Evolutionary conservation across 2,888 invertebrate genomes (phyloP), one percentile per base, ranked within the genome.

Genomic region (Agapostemon virescens): DNA sequence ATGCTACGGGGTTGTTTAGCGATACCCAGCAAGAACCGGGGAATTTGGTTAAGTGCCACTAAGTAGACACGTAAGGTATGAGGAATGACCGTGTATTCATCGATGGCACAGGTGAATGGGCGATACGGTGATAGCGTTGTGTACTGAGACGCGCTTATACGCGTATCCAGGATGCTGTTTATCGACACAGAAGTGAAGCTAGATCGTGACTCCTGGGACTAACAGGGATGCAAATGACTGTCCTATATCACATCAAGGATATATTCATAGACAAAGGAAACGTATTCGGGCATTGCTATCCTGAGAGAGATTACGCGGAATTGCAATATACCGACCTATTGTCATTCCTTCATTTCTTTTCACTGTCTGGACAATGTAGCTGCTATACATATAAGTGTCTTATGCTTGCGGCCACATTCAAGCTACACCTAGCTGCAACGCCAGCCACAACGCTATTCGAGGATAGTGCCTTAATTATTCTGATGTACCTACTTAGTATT

Each of bases 211-310:
- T 86, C 82, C 64, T 49, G 81, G 79, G 82, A 81, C 81, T 69
- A 82, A 83, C 80, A 75, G 81, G 74, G 82, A 89, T 88, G 89
- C 86, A 86, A 89, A 88, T 86, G 83, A 85, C 82, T 82, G 64
- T 49, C 63, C 80, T 81, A 75, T 70, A 77, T 88, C 83, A 69
- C 83, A 76, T 74, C 72, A 67, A 45, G 76, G 71, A 74, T 77
- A 66, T 71, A 66, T 84, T 79, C 78, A 58, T 74, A 74, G 74
- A 76, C 81, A 84, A 85, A 74, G 77, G 61, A 42, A 69, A 33
- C 70, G 61, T 73, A 33, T 26, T 76, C 52, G 74, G 71, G 61
- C 45, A 26, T 70, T 40, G 68, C 52, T 69, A 49, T 40, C 30
- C 74, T 45, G 23, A 42, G 42, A 38, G 64, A 42, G 74, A 75